These are phyloP conservation scores for Hemibates koningsi DNA, from an alignment of 2,113 vertebrate genomes.

Conservation along the genomic window DNA sequence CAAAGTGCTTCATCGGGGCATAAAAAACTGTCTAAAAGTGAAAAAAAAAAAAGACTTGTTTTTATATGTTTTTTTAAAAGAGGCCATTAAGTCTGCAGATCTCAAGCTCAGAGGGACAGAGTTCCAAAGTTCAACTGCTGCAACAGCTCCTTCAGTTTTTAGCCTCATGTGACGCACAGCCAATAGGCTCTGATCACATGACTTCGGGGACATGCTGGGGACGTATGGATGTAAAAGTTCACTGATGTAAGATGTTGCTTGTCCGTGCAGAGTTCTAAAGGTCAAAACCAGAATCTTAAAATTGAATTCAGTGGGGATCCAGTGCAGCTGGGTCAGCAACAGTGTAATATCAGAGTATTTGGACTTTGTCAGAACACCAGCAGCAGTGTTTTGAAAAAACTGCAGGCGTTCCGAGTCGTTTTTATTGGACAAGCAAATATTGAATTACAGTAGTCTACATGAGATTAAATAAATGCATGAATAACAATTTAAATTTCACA, in stretches of 20 bases:
- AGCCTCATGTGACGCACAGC: fast-evolving
- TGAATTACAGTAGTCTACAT: neutral
- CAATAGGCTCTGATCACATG: neutral
- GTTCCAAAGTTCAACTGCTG: neutral
- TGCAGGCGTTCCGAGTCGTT: neutral
- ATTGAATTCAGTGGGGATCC: neutral
- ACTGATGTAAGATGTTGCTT: neutral
- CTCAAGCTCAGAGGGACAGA: neutral
- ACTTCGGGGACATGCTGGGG: neutral
- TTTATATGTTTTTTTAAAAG: neutral
- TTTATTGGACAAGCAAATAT: neutral
- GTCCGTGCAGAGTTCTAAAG: neutral
- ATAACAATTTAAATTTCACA: neutral
- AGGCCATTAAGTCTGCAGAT: neutral
- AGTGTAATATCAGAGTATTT: neutral
- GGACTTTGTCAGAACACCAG: neutral
- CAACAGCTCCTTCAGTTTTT: neutral
- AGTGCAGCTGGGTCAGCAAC: neutral
- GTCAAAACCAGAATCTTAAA: neutral
- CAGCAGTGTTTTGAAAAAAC: neutral
- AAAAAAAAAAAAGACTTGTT: neutral
- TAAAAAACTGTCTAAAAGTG: neutral
- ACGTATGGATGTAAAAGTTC: neutral
- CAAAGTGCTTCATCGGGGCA: neutral
- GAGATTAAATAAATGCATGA: neutral